phyloP scores from a whole-genome alignment of 2,113 vertebrate species.

The Cyphomyrus discorhynchus region DNA sequence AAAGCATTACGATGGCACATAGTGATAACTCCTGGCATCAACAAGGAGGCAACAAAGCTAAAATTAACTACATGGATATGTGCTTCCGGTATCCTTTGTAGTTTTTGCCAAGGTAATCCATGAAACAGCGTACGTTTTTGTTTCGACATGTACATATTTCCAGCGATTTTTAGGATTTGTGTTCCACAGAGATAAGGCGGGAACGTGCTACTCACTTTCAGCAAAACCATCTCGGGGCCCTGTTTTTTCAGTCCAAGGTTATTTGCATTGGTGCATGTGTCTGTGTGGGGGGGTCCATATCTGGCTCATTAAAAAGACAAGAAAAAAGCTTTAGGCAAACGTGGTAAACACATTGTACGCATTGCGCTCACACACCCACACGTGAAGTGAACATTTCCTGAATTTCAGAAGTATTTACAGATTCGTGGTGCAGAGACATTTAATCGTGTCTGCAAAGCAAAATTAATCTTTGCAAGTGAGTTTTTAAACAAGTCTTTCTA shows the following conservation, averaged over 20 bases:
- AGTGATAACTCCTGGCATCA: neutral
- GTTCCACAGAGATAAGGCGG: slow-evolving; percentile 53
- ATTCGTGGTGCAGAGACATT: slow-evolving; percentile 49
- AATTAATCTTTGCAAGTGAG: slow-evolving; percentile 47
- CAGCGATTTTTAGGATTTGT: slow-evolving; percentile 32
- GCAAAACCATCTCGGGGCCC: slow-evolving; percentile 44
- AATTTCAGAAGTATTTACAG: slow-evolving; percentile 39
- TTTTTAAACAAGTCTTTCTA: neutral
- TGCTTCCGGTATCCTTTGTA: slow-evolving; percentile 25
- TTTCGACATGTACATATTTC: slow-evolving; percentile 30
- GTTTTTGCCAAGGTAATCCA: slow-evolving; percentile 28
- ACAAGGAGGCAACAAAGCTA: slow-evolving; percentile 7
- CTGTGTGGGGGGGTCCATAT: slow-evolving; percentile 40
- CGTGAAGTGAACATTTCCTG: slow-evolving; percentile 31
- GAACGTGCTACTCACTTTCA: slow-evolving; percentile 30
- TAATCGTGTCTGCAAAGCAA: slow-evolving; percentile 39
- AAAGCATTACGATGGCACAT: neutral
- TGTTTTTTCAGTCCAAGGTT: slow-evolving; percentile 35
- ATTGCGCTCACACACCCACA: slow-evolving; percentile 54
- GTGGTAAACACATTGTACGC: slow-evolving; percentile 40
- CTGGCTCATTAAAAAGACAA: slow-evolving; percentile 47
- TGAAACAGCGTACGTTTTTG: slow-evolving; percentile 16
- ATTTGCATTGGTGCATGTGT: slow-evolving; percentile 19
- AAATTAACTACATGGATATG: neutral
- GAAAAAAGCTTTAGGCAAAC: slow-evolving; percentile 53